These are phyloP conservation scores for Zaprionus capensis DNA, from an alignment of 1,140 invertebrate species.

Conservation along the genomic window DNA sequence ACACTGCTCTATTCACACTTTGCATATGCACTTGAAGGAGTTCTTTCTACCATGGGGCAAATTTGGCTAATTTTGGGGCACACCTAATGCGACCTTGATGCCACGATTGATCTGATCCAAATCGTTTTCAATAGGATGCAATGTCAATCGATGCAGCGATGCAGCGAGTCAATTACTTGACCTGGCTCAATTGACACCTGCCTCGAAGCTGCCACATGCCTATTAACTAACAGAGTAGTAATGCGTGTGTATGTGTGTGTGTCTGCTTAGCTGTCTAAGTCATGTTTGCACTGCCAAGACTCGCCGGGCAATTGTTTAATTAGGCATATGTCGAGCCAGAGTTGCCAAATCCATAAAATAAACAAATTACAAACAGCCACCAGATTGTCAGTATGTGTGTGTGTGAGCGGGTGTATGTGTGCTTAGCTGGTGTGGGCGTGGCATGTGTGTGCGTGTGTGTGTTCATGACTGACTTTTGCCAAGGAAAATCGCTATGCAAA, in stretches of 20 bases:
- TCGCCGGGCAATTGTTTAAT: conserved; percentile 64
- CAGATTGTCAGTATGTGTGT: conserved; percentile 52
- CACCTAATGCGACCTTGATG: neutral
- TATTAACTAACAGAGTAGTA: neutral
- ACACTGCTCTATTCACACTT: neutral
- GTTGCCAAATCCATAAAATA: conserved; percentile 72
- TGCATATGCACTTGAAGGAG: neutral
- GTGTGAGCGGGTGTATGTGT: neutral
- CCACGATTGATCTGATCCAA: neutral
- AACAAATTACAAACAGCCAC: conserved; percentile 75
- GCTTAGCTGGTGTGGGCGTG: conserved; percentile 30
- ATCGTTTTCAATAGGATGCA: neutral
- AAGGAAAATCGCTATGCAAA: conserved; percentile 53
- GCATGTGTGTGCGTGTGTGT: conserved; percentile 15
- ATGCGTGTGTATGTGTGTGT: conserved; percentile 8
- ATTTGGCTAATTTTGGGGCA: neutral
- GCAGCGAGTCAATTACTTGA: conserved; percentile 29
- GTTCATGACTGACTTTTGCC: conserved; percentile 40
- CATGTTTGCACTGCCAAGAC: conserved; percentile 36
- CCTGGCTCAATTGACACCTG: conserved; percentile 24
- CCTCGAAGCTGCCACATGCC: neutral
- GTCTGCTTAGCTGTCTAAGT: conserved; percentile 38
- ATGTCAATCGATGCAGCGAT: neutral
- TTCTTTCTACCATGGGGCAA: neutral
- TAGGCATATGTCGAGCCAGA: conserved; percentile 62